These are phyloP conservation scores for Ceratosolen fusciceps DNA, from an alignment of 1,140 invertebrate species.

Conservation along the genomic window DNA sequence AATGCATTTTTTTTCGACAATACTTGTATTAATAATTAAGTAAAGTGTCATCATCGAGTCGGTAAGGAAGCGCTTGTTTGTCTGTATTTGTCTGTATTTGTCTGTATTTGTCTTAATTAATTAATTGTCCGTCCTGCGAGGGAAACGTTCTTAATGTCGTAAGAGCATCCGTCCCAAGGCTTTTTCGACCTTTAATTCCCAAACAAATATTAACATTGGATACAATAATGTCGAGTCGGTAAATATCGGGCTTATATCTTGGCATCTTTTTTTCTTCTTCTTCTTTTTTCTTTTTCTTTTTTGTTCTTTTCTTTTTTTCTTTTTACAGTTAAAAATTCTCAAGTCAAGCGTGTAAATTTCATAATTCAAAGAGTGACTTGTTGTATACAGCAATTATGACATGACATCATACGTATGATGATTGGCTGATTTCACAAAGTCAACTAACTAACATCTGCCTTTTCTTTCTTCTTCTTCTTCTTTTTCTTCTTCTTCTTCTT, in stretches of 20 bases:
- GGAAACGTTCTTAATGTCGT: neutral
- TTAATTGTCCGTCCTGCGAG: neutral
- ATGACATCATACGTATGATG: conserved; percentile 21
- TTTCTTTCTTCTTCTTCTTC: no score
- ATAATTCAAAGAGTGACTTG: conserved; percentile 3
- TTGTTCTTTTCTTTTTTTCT: no score
- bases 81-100: neutral
- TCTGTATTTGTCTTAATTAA: neutral
- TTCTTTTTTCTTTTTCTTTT: no score
- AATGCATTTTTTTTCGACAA: no score
- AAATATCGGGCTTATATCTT: conserved; percentile 12
- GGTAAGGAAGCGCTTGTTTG: neutral
- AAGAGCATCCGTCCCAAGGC: neutral
- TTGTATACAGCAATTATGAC: conserved; percentile 3
- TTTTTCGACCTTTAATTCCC: conserved; percentile 10
- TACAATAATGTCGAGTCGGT: neutral
- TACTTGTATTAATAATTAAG: no score
- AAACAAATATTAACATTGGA: conserved; percentile 19
- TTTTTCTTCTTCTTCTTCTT: no score
- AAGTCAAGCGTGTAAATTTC: conserved; percentile 1
- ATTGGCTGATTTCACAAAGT: conserved; percentile 36
- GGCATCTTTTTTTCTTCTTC: no score
- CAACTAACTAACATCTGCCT: conserved; percentile 3
- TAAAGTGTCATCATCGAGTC: neutral
- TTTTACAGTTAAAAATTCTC: conserved; percentile 18